A percentile compares a stretch with the other conserved stretches of the same genome.
phyloP scores from a whole-genome alignment of 2,113 vertebrate species.

The Oriolus oriolus region DNA sequence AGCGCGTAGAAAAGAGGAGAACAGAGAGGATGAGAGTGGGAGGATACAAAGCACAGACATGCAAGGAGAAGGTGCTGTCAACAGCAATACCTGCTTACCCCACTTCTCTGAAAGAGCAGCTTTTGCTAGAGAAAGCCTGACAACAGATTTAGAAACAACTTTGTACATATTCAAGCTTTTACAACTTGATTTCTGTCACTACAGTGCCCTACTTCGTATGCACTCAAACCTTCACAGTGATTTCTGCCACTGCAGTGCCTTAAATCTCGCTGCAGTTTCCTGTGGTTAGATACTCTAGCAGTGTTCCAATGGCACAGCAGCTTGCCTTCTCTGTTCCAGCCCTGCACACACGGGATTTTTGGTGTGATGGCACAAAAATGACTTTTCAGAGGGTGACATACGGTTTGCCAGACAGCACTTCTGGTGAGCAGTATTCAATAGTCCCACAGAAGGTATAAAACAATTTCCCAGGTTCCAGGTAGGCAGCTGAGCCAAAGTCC shows the following conservation, averaged over 20 bases:
- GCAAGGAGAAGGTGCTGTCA: neutral
- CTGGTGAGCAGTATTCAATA: slow-evolving; percentile 91
- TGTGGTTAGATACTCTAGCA: neutral
- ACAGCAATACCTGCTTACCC: neutral
- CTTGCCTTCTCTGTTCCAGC: neutral
- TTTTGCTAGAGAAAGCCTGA: neutral
- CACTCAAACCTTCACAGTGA: neutral
- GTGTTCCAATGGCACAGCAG: neutral
- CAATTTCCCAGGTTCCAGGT: slow-evolving; percentile 79
- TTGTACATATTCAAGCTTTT: neutral
- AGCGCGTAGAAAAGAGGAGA: neutral
- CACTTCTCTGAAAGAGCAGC: neutral
- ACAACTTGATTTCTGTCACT: neutral
- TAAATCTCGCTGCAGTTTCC: neutral
- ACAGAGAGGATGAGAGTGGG: neutral
- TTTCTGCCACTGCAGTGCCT: neutral
- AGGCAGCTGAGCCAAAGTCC: slow-evolving; percentile 89
- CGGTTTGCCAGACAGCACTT: slow-evolving; percentile 91
- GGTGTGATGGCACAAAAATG: neutral
- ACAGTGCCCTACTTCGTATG: neutral
- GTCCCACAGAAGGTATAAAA: slow-evolving; percentile 93
- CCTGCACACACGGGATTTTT: neutral
- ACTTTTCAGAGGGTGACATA: slow-evolving; percentile 66
- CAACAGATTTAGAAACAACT: neutral
- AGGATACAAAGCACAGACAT: neutral